These are phyloP conservation scores for Intellagama lesueurii DNA, from an alignment of 2,797 vertebrate genomes.

Conservation along the genomic window DNA sequence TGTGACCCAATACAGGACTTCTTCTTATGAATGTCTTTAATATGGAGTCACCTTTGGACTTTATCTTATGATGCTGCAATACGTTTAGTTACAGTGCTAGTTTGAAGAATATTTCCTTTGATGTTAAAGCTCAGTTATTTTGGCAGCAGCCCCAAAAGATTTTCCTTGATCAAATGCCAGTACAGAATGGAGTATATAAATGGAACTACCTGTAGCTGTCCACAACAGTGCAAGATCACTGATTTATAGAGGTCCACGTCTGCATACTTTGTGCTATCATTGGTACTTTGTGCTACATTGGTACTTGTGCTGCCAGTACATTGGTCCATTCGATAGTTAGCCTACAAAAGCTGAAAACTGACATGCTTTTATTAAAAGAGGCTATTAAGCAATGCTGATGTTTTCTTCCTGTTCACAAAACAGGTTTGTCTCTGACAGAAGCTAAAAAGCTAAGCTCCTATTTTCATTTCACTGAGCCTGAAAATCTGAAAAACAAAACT, in stretches of 20 bases:
- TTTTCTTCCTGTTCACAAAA: conserved; percentile 36
- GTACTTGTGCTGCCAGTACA: neutral
- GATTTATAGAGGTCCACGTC: conserved; percentile 19
- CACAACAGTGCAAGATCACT: neutral
- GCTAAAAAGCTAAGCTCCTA: conserved; percentile 88
- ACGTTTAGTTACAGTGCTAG: neutral
- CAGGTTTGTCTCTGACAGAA: conserved; percentile 88
- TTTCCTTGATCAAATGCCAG: fast-evolving
- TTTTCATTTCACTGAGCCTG: conserved; percentile 87
- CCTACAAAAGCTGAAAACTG: neutral
- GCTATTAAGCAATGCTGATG: conserved; percentile 29
- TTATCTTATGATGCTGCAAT: neutral
- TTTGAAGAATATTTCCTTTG: conserved; percentile 29
- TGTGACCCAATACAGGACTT: neutral
- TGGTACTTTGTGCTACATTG: neutral
- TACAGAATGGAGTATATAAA: conserved; percentile 10
- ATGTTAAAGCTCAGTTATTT: neutral
- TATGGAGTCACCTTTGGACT: neutral
- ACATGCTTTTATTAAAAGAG: neutral
- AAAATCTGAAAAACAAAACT: conserved; percentile 84
- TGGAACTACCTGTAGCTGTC: neutral
- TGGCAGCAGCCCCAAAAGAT: neutral
- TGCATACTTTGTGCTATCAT: neutral
- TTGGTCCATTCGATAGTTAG: neutral
- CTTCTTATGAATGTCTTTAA: neutral